Evolutionary conservation across 35 echinoderm and acorn worm genomes (phyloP).

Genomic region (Amphiura filiformis): DNA sequence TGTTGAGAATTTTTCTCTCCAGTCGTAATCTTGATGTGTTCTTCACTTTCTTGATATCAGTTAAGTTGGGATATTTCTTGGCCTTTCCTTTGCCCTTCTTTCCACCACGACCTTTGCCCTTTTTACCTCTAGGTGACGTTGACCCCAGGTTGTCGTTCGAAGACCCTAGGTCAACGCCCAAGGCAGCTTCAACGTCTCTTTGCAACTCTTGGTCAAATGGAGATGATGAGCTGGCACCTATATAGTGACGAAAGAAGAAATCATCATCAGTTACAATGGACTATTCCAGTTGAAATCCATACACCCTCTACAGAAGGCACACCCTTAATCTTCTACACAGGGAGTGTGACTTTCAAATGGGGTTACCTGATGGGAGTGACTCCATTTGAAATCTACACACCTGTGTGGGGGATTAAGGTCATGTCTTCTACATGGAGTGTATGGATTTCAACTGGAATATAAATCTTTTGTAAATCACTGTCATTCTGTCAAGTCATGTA

Average conservation of each 20-base stretch:
- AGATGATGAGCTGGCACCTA: not conserved
- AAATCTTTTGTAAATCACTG: too few species aligned
- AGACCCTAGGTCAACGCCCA: conserved; percentile 59
- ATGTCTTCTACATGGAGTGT: too few species aligned
- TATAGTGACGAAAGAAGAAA: not conserved
- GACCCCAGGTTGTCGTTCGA: not conserved
- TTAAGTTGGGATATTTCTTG: conserved; percentile 83
- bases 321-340: too few species aligned
- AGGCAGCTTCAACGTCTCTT: conserved; percentile 77
- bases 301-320: too few species aligned
- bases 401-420: too few species aligned
- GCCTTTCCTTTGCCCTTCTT: conserved; percentile 82
- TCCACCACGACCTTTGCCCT: conserved; percentile 38
- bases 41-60: conserved; percentile 61
- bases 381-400: too few species aligned
- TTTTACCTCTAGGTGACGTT: not conserved
- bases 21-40: conserved; percentile 72
- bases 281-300: too few species aligned
- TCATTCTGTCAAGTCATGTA: too few species aligned
- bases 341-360: too few species aligned
- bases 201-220: conserved; percentile 53
- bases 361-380: too few species aligned
- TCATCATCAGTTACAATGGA: too few species aligned
- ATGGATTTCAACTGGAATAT: too few species aligned
- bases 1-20: conserved; percentile 81